phyloP scores from a whole-genome alignment of 2,113 vertebrate genomes.

The Leucopsar rothschildi region DNA sequence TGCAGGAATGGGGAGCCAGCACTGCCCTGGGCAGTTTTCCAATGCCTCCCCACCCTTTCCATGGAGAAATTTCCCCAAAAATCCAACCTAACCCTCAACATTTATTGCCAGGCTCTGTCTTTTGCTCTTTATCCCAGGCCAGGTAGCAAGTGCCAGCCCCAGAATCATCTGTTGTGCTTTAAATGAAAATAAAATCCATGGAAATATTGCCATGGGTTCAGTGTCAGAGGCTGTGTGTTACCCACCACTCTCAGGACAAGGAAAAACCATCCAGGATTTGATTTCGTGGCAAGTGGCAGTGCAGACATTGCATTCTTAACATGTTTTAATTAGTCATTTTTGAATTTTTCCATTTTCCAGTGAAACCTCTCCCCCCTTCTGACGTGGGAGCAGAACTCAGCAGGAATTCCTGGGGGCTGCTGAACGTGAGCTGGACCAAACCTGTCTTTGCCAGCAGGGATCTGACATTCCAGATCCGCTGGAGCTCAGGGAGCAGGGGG shows the following conservation, averaged over 20 bases:
- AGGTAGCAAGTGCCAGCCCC: background rate
- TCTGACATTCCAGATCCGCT: constrained; percentile 82
- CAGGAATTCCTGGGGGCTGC: constrained; percentile 62
- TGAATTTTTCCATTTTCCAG: constrained; percentile 58
- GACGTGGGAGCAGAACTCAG: constrained; percentile 77
- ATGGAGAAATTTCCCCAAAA: background rate
- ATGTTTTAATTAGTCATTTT: background rate
- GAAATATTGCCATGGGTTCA: background rate
- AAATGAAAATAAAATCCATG: background rate
- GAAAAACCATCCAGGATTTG: background rate
- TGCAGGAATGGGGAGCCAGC: background rate
- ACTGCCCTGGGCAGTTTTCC: background rate
- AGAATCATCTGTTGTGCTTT: background rate
- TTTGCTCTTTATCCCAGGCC: background rate
- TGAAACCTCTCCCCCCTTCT: constrained; percentile 82
- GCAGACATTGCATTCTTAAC: background rate
- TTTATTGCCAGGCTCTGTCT: background rate
- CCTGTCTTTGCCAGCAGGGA: constrained; percentile 71
- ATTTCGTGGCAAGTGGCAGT: background rate
- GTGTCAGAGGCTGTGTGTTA: background rate
- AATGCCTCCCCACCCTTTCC: background rate
- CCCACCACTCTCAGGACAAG: background rate
- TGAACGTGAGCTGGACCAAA: constrained; percentile 81
- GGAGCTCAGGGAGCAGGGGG: constrained; percentile 39
- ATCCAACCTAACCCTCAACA: background rate